A percentile compares a stretch with the other conserved stretches of the same genome.
phyloP scores from a whole-genome alignment of 2,113 vertebrate species.

The Calypte anna region DNA sequence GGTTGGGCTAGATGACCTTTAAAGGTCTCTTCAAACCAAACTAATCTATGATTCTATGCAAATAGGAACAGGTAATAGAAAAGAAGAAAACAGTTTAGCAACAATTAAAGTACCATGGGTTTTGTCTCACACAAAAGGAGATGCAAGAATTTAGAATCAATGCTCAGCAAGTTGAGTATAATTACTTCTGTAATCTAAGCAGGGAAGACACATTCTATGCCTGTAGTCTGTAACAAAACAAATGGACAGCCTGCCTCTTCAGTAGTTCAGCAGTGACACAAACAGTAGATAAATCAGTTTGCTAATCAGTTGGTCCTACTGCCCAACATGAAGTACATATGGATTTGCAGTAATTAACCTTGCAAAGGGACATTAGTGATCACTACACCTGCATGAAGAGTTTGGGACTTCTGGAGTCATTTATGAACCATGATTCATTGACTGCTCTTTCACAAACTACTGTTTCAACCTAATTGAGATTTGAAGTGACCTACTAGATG shows the following conservation, averaged over 20 bases:
- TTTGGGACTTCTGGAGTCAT: not conserved
- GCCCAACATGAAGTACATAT: not conserved
- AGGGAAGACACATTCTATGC: fast-evolving
- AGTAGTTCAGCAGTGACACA: not conserved
- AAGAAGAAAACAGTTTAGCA: not conserved
- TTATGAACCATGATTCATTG: not conserved
- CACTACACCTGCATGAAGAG: not conserved
- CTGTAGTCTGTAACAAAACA: not conserved
- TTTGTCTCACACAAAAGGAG: not conserved
- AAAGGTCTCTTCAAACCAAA: not conserved
- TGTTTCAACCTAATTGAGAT: not conserved
- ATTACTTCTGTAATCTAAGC: not conserved
- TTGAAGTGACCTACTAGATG: not conserved
- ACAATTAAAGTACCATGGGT: not conserved
- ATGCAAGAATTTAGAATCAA: not conserved
- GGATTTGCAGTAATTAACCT: not conserved
- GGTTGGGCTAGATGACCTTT: not conserved
- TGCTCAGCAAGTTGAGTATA: not conserved
- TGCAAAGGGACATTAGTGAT: not conserved
- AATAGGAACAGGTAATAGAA: not conserved
- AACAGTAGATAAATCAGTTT: not conserved
- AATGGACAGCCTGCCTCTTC: not conserved
- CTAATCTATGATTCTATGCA: not conserved
- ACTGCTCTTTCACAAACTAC: not conserved
- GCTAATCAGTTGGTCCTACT: not conserved